Evolutionary conservation across 2,888 invertebrate species (phyloP), one percentile per base, ranked within the genome.

Genomic region (Digitonthophagus gazella): DNA sequence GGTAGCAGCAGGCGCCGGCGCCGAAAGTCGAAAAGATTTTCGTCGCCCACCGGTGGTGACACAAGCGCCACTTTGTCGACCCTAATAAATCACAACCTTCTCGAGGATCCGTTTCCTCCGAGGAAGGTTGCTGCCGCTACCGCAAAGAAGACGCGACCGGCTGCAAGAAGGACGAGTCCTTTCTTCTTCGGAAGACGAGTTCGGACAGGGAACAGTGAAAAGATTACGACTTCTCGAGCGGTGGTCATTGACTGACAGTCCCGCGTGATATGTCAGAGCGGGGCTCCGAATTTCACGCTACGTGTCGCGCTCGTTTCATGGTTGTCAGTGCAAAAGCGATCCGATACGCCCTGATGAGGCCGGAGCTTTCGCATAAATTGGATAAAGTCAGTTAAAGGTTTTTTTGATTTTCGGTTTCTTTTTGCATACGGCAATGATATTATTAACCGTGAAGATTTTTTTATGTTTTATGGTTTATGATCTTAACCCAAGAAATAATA

Each of bases 1-100:
- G 71, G 72, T 70, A 63, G 65, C 69, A 73, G 75, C 74, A 76
- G 75, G 75, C 77, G 75, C 76, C 77, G 77, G 77, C 77, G 77
- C 77, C 77, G 28, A 8, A 44, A 1, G 6, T 44, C 28, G 28
- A 44, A 44, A 44, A 44, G 28, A 44, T 5, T 11, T 44, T 44
- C 28, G 28, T 44, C 28, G 28, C 28, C 61, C 67, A 58, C 65
- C 71, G 70, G 68, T 70, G 71, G 69, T 73, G 74, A 76, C 75
- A 75, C 73, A 74, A 76, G 74, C 76, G 74, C 76, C 76, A 72
- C 69, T 74, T 74, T 15, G 16, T 58, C 73, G 71, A 77, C 77
- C 77, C 77, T 76, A 74, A 77, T 77, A 77, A 76, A 77, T 77
- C 77, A 77, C 74, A 57, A 44, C 54, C 8, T 55, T 44, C 28